These are phyloP conservation scores for Oscheius sp. DNA, from an alignment of 1,140 invertebrate genomes.

Conservation along the genomic window DNA sequence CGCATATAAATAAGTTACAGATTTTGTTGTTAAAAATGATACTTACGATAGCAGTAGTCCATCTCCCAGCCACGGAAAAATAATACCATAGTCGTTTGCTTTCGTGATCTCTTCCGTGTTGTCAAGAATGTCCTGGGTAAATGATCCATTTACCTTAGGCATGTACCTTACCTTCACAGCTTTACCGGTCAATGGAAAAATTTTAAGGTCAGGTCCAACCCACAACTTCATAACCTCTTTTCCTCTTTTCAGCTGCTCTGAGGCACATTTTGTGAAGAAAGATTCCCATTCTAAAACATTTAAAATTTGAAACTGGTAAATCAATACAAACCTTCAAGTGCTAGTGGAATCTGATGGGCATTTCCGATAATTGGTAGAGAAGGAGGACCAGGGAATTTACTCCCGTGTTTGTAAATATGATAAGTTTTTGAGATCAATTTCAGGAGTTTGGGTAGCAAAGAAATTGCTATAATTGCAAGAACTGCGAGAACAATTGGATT, in stretches of 20 bases:
- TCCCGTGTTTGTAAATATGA: background rate
- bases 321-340: background rate
- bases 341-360: background rate
- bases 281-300: background rate
- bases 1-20: too few relatives aligned
- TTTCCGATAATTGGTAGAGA: background rate
- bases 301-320: background rate
- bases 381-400: background rate
- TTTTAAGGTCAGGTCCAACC: background rate
- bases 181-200: background rate
- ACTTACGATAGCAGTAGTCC: conserved; percentile 72
- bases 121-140: conserved; percentile 2
- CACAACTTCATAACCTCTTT: background rate
- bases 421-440: too few relatives aligned
- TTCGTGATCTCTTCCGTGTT: conserved; percentile 78
- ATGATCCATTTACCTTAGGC: too few relatives aligned
- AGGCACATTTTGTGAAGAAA: background rate
- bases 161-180: background rate
- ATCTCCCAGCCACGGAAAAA: conserved; percentile 79
- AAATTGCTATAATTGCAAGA: too few relatives aligned
- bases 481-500: too few relatives aligned
- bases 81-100: conserved; percentile 70
- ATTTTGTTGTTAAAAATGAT: background rate
- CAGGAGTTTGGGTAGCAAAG: too few relatives aligned
- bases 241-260: background rate